Evolutionary conservation across 2,797 vertebrate species (phyloP), one percentile per base, ranked within the genome.

Genomic region (Hipposideros larvatus): DNA sequence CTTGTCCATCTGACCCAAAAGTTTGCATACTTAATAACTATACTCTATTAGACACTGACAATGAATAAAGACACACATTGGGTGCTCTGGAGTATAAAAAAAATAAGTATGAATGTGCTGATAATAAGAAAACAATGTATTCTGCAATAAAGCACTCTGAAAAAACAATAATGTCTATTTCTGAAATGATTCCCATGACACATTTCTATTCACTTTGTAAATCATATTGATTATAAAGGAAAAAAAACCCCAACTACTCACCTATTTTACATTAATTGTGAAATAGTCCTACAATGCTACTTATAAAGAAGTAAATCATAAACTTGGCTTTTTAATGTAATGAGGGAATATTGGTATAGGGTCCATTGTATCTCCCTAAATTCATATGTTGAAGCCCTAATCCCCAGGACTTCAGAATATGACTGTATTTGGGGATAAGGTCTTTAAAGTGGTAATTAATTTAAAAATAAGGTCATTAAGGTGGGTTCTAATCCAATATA

Each of bases 231-330:
- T 57, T 87, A 74, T 51, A 55, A 92, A 78, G 66, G 5, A 66
- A 34, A 88, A 94, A 73, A 55, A 34, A 85, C 92, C 61, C 24
- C 85, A 16, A 34, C 10, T 28, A 41, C 9, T 77, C 66, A 77
- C 41, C 63, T 51, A 22, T 77, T 70, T 91, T 51, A 87, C 18
- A n/a, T 75, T 19, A 59, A n/a, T 5, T 90, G 18, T 63, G 11
- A 79, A 84, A 74, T 51, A 37, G 90, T 59, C 37, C 41, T 68
- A 41, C 2, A 63, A 7, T 26, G 15, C 37, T 48, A 43, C 5
- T 92, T 43, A 63, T n/a, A 86, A 87, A 77, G 59, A 75, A 59
- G 24, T 66, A 78, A 93, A 88, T 43, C 37, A 83, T 70, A 46
- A 83, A 87, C 31, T 65, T 94, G 22, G 18, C n/a, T 77, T 86